phyloP scores from a whole-genome alignment of 2,888 invertebrate genomes.

The Apodemia mormo region DNA sequence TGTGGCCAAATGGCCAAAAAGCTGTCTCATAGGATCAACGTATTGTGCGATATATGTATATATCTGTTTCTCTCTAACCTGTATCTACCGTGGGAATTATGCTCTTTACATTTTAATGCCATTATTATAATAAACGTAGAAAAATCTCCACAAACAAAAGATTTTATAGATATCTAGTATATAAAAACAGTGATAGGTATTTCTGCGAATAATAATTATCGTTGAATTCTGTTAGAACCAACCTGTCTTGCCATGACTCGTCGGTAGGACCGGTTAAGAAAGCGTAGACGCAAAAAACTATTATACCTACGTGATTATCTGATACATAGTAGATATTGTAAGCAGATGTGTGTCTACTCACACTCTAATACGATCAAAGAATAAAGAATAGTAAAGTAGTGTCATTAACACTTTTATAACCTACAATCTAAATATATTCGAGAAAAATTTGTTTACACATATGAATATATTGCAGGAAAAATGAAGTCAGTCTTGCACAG shows the following conservation, averaged over 20 bases:
- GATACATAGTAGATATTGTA: conserved; percentile 22
- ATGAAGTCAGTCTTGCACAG: too few species aligned
- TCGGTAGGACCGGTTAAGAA: conserved; percentile 38
- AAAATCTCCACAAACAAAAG: conserved; percentile 3
- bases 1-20: not conserved
- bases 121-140: conserved; percentile 4
- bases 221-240: conserved; percentile 9
- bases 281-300: conserved; percentile 36
- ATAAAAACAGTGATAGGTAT: conserved; percentile 15
- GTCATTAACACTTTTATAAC: not conserved
- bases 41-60: not conserved
- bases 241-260: conserved; percentile 30
- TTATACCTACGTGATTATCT: conserved; percentile 28
- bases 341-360: conserved; percentile 15
- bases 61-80: not conserved
- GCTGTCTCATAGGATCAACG: not conserved
- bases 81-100: not conserved
- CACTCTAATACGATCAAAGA: conserved; percentile 9
- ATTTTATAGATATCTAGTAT: conserved; percentile 9
- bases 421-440: not conserved
- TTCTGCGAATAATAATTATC: conserved; percentile 18
- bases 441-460: too few species aligned
- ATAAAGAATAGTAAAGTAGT: not conserved
- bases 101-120: not conserved
- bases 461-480: too few species aligned